phyloP scores from a whole-genome alignment of 2,113 vertebrate species.

The Aythya baeri region DNA sequence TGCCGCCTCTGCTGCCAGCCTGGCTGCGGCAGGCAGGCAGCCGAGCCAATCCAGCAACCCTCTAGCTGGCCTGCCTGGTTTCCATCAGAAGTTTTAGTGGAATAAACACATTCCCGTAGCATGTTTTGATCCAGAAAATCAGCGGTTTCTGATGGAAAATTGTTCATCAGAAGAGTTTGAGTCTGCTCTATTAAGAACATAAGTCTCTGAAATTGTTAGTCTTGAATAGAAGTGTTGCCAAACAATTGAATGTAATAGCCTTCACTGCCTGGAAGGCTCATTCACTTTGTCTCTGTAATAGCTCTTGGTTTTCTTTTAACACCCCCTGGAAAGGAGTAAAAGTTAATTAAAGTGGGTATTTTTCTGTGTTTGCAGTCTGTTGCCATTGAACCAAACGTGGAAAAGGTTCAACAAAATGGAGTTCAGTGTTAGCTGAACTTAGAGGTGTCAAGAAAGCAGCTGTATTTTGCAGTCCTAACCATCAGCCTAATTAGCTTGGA shows the following conservation, averaged over 20 bases:
- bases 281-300: constrained; percentile 41
- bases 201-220: constrained; percentile 60
- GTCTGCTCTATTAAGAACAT: constrained; percentile 37
- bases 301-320: constrained; percentile 54
- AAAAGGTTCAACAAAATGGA: neutral
- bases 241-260: constrained; percentile 42
- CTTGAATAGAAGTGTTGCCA: constrained; percentile 50
- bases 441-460: neutral
- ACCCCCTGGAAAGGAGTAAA: constrained; percentile 57
- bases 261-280: constrained; percentile 22
- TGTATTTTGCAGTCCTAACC: neutral
- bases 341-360: constrained; percentile 67
- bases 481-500: neutral
- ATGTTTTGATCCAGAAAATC: constrained; percentile 45
- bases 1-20: neutral
- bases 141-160: constrained; percentile 57
- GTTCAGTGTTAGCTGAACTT: neutral
- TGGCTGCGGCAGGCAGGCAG: neutral
- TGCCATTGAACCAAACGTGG: constrained; percentile 30
- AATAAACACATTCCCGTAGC: constrained; percentile 20
- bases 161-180: constrained; percentile 56
- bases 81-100: constrained; percentile 12
- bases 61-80: constrained; percentile 26
- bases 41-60: constrained; percentile 32
- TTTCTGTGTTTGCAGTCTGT: constrained; percentile 40